Base-by-base conservation (phyloP, 2,888 invertebrate genomes). In the Agonopterix subpropinquella region DNA sequence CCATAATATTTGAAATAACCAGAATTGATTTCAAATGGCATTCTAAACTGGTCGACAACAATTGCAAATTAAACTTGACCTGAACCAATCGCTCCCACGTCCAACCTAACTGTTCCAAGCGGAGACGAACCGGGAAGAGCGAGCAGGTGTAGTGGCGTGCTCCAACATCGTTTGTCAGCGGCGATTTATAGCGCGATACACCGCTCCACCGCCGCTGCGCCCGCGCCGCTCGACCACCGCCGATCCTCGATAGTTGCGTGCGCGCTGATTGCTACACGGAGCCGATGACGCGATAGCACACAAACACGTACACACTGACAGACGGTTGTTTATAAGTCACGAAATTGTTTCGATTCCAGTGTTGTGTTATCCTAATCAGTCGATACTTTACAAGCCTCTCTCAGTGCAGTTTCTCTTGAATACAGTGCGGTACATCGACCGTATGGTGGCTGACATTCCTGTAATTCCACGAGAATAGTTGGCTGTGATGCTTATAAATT, bases 141-240 rank as follows among this genome's bases (percentile, higher is more conserved):
- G 8, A 43, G 11, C 43, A 9, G 47, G 11, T 36, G 47, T 35
- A 39, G 47, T 50, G 44, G 53, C 53, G 53, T 55, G 53, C 49
- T 15, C 43, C 44, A 44, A 41, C 45, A 45, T 51, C 49, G 53
- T 56, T 52, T 55, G 55, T 55, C 55, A 13, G 51, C 36, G 11
- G 51, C 47, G 54, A 54, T 52, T 52, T 54, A 54, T 50, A 42
- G 50, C 47, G 35, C 45, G 50, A 49, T 52, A 43, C 44, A 37
- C 44, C 47, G 47, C 48, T 46, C 45, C 13, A 15, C 44, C 45
- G 9, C 43, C 36, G 44, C 44, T 28, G 11, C 44, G 44, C 36
- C 11, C n/a, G 18, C 48, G 43, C 36, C 42, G 13, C 10, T 9
- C 10, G n/a, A n/a, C 36, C 43, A 15, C 35, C 35, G 3, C 42